A percentile compares a stretch with the other conserved stretches of the same genome.
phyloP scores from a whole-genome alignment of 2,888 invertebrate species.

The Drosophila imparisetae region DNA sequence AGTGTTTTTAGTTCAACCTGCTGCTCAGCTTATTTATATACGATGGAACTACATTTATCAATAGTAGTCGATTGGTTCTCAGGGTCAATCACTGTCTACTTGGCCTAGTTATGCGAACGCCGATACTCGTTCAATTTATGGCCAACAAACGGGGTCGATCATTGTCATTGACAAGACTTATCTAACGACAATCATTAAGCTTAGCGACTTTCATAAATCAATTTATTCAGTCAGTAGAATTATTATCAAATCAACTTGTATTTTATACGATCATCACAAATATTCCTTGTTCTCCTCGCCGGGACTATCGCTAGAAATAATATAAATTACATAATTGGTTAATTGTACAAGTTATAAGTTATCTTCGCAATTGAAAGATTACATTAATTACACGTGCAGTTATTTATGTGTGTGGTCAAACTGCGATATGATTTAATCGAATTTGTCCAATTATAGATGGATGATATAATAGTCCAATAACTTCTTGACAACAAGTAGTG shows the following conservation, averaged over 20 bases:
- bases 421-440: neutral
- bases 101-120: conserved; percentile 63
- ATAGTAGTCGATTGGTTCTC: conserved; percentile 19
- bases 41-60: conserved; percentile 36
- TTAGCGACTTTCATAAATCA: neutral
- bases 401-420: neutral
- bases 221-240: neutral
- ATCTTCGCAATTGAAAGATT: neutral
- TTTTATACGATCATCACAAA: neutral
- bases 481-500: neutral
- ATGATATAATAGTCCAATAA: neutral
- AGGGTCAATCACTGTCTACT: conserved; percentile 65
- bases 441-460: neutral
- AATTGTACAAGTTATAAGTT: neutral
- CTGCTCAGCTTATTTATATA: conserved; percentile 46
- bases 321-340: neutral
- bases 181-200: conserved; percentile 29
- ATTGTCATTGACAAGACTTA: conserved; percentile 41
- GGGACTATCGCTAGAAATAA: neutral
- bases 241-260: neutral
- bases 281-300: neutral
- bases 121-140: conserved; percentile 58
- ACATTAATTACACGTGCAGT: neutral
- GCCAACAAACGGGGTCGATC: conserved; percentile 25
- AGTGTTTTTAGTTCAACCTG: conserved; percentile 12